Base-by-base conservation (phyloP, 1,140 invertebrate species). In the Chrysopa pallens region DNA sequence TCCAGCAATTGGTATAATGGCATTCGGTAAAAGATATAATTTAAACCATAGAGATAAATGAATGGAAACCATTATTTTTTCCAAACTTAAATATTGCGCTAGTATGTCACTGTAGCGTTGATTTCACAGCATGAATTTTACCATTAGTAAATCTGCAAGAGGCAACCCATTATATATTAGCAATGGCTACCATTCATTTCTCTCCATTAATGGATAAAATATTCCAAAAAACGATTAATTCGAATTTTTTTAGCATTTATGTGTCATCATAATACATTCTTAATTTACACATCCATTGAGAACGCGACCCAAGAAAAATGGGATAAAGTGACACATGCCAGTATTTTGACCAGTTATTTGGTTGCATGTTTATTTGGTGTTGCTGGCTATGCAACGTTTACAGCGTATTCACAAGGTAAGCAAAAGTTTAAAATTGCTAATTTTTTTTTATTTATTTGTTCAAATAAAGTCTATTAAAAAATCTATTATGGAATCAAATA, bases 191-290 rank as follows among this genome's bases (percentile, higher is more conserved):
- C 29, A 39, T 29, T 29, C 14, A 28, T n/a, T n/a, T n/a, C n/a
- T n/a, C n/a, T n/a, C n/a, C n/a, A n/a, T n/a, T n/a, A n/a, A n/a
- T n/a, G n/a, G n/a, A n/a, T n/a, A n/a, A n/a, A n/a, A n/a, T 5
- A 5, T 23, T 23, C 17, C 17, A 23, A 3, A 23, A 23, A 3
- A 23, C 5, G 2, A 23, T 3, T 23, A 23, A 23, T 23, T 39
- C 12, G 29, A 12, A 23, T 14, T 40, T 42, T 40, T 44, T 50
- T 54, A 83, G 84, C 84, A 35, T 90, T 88, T 57, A 89, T 91
- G 85, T 91, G 86, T 54, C 87, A 91, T 55, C 86, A 91, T 61
- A 89, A 86, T 52, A 86, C 83, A 40, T 91, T 91, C 57, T 66
- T 91, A 38, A 75, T 91, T 45, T 89, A 87, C 62, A 73, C 74